Conservation (phyloP, 2,888 invertebrate species). For the Piscicola geometra region DNA sequence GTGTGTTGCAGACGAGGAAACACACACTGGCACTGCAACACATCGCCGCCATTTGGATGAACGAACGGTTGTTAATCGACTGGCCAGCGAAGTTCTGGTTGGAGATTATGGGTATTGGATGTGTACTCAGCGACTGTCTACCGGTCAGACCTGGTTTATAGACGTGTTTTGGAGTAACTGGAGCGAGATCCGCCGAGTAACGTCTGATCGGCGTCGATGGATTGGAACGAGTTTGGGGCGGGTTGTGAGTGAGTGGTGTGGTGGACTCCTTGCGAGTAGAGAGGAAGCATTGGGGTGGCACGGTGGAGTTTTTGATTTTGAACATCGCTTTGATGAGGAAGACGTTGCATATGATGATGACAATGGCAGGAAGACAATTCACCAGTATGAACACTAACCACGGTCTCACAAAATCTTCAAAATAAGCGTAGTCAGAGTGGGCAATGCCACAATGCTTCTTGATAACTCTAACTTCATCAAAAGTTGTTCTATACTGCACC, state of each 20-base stretch:
- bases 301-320: slow-evolving; percentile 14
- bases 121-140: background rate
- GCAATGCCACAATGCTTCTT: background rate
- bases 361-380: slow-evolving; percentile 40
- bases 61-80: slow-evolving; percentile 33
- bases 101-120: too few species aligned
- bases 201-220: background rate
- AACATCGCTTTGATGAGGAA: slow-evolving; percentile 42
- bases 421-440: slow-evolving; percentile 38
- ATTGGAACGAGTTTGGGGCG: background rate
- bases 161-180: background rate
- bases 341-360: slow-evolving; percentile 44
- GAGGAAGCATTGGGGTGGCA: too few species aligned
- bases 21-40: slow-evolving; percentile 44
- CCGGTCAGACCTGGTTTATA: too few species aligned
- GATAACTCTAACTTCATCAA: background rate
- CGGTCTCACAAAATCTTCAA: slow-evolving; percentile 42
- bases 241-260: background rate
- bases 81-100: background rate
- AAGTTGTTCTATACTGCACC: slow-evolving; percentile 33
- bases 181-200: background rate
- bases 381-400: slow-evolving; percentile 44
- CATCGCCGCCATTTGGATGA: slow-evolving; percentile 42
- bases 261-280: background rate
- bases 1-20: slow-evolving; percentile 44